Evolutionary conservation across 2,888 invertebrate species (phyloP), one percentile per base, ranked within the genome.

Genomic region (Osedax frankpressi): DNA sequence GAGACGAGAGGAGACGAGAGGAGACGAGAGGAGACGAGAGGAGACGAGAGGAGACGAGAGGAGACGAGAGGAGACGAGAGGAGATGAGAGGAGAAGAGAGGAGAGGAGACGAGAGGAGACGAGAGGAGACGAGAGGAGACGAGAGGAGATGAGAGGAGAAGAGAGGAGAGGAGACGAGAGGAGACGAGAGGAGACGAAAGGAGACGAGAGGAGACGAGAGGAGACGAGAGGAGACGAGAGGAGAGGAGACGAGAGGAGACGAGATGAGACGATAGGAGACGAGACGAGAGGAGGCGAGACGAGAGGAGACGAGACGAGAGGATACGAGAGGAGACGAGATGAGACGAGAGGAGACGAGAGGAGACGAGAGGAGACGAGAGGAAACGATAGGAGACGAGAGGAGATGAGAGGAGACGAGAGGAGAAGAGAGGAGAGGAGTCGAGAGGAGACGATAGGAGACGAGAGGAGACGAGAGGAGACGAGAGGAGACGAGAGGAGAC

Each of bases 1-100:
- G 60, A 60, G 60, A 60, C 60, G 60, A 60, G 60, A 60, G n/a
- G 60, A 60, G 60, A 60, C 60, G 60, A 60, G 60, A 60, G n/a
- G 60, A 60, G 60, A 60, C 60, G 60, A 60, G 60, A 60, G n/a
- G 60, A 60, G 60, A 60, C 60, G 60, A 60, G 60, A 60, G n/a
- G 60, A 60, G 60, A 60, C 60, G 60, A 60, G 60, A 60, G n/a
- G 60, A 60, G 60, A 60, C 60, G 60, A 60, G 60, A 60, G n/a
- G 60, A 60, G 60, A 60, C 60, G 60, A 60, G 60, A 60, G n/a
- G 60, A 60, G 60, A 60, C 60, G 60, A 60, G 60, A 60, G n/a
- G 60, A 60, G 60, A 60, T 24, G 60, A 60, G 60, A 60, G n/a
- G 60, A 60, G 60, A 60, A 19, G 60, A 60, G 60, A 60, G n/a